Base-by-base conservation (phyloP, 2,888 invertebrate genomes). In the Gisinianus flammeolus region DNA sequence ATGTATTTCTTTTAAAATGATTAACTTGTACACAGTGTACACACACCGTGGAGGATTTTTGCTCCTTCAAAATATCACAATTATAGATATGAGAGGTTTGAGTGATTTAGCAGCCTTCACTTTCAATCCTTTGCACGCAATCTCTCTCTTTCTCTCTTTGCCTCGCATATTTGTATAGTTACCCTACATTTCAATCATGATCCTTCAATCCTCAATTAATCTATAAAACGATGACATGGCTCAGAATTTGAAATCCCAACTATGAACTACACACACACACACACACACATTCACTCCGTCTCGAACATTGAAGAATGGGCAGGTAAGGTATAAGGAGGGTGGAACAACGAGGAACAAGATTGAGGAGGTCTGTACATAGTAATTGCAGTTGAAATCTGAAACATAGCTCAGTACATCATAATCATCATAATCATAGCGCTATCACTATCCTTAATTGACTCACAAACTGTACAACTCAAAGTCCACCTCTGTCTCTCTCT, bases 121-220 rank as follows among this genome's bases (percentile, higher is more conserved):
- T 12, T 62, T 62, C 26, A n/a, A n/a, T 24, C n/a, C 19, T 58
- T 10, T 28, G 26, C 30, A 31, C 31, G 31, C 66, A 56, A 22
- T 5, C 56, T 56, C 24, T 56, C n/a, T n/a, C n/a, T n/a, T n/a
- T n/a, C n/a, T n/a, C n/a, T n/a, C 35, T 35, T 12, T 35, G 35
- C 19, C 22, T 62, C 2, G 62, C 5, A 62, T 4, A 6, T n/a
- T n/a, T 22, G 62, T 62, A 10, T 62, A 2, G 24, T 62, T 10
- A 10, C 8, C 24, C 22, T 72, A 67, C 76, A 76, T 76, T 76
- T 76, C 76, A 76, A 68, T 76, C 76, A 76, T 76, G 76, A 68
- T 8, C 24, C 56, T 54, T 76, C 68, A 76, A 28, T 56, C 68
- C 54, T 76, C 76, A 76, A 76, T 76, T 76, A 76, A 76, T 76